Conservation (phyloP, 2,113 vertebrate genomes). For the Arvicanthis niloticus region DNA sequence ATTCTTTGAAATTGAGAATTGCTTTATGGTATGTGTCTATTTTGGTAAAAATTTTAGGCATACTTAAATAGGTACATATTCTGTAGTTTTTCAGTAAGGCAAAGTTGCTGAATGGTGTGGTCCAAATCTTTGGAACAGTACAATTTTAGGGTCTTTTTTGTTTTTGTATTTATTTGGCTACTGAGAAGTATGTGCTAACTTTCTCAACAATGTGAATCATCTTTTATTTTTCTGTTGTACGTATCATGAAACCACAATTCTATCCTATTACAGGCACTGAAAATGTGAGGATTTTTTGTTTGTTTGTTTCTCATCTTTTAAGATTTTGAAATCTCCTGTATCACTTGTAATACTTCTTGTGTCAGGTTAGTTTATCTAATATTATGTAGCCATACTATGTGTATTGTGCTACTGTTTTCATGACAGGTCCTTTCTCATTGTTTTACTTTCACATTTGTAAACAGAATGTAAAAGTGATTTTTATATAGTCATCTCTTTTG, state of each 20-base stretch:
- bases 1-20: conserved; percentile 15
- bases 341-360: not conserved
- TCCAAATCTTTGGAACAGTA: not conserved
- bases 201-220: not conserved
- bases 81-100: not conserved
- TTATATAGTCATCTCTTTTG: not conserved
- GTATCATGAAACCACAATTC: not conserved
- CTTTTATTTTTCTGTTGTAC: conserved; percentile 5
- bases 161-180: not conserved
- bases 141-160: not conserved
- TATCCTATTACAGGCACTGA: not conserved
- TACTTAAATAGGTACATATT: not conserved
- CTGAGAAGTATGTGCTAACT: not conserved
- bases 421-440: not conserved
- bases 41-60: not conserved
- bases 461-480: not conserved
- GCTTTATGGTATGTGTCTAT: not conserved
- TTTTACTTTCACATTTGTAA: not conserved
- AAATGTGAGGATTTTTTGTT: not conserved
- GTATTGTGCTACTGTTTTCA: not conserved
- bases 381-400: not conserved
- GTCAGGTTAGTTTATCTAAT: not conserved
- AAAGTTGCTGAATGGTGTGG: not conserved
- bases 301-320: not conserved
- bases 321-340: not conserved